Evolutionary conservation across 1,140 invertebrate genomes (phyloP), one percentile per base, ranked within the genome.

Genomic region (Drosophila arizonae): DNA sequence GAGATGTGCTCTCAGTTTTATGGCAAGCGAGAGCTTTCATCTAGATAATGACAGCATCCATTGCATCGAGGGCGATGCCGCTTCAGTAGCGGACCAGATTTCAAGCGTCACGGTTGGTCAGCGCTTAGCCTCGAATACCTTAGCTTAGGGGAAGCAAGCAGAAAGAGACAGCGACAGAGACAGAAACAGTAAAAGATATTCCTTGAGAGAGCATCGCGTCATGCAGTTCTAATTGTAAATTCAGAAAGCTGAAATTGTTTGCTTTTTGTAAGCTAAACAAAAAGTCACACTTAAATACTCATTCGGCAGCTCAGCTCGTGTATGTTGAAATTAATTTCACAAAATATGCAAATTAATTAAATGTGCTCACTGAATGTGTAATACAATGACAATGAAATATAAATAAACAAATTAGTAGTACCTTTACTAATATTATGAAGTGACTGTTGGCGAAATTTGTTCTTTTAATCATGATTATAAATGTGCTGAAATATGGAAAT

Each of bases 31-130:
- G 30, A 77, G 85, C 77, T 88, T 79, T 77, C 72, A 79, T 86
- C 79, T 87, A 43, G 51, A 51, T 33, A 41, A 36, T 3, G 10
- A 6, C 21, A 55, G 45, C 57, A 60, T 62, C 60, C 45, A 62
- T 39, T 45, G 33, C 72, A 77, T 67, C 54, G 70, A 26, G 48
- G 46, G 30, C 30, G 48, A 70, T 46, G 52, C 55, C 60, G 72
- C 77, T 54, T 72, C 79, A 88, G 84, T 88, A 88, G 84, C 80
- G 85, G 84, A 89, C 77, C 66, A 88, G 80, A 85, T 76, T 84
- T 88, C 77, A 84, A 71, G 66, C 77, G 79, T 89, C 63, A 80
- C 84, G 84, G 85, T 89, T 84, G 68, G 43, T 68, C 57, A 64
- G 45, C 75, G 69, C 30, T 36, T 54, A 43, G 24, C 26, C 17